Conservation (phyloP, 1,140 invertebrate species). For the Nylanderia fulva region DNA sequence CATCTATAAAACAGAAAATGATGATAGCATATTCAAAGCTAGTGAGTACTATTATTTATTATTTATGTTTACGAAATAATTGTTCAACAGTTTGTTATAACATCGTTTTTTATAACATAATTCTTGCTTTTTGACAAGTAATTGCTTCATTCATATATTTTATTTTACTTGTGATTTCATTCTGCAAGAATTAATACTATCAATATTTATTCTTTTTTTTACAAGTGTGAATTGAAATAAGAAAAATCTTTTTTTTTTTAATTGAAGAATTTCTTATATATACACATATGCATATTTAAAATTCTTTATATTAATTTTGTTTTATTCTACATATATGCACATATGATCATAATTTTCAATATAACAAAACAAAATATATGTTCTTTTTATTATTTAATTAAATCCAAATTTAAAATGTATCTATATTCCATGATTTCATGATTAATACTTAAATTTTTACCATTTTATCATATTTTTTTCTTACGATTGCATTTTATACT, state of each 20-base stretch:
- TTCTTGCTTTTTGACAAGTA: background rate
- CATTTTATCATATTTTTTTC: background rate
- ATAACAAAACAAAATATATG: background rate
- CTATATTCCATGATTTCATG: too few relatives aligned
- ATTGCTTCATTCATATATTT: background rate
- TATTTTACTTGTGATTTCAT: background rate
- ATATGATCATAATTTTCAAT: background rate
- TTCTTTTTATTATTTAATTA: slow-evolving; percentile 19
- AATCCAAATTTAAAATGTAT: background rate
- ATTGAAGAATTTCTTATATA: background rate
- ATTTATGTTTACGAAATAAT: background rate
- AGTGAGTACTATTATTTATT: slow-evolving; percentile 37
- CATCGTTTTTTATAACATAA: too few relatives aligned
- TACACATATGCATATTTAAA: too few relatives aligned
- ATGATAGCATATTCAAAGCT: background rate
- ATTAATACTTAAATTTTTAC: background rate
- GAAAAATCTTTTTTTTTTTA: background rate
- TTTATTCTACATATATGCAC: background rate
- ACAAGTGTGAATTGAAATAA: background rate
- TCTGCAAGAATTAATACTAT: background rate
- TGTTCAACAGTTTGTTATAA: too few relatives aligned
- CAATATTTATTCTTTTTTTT: background rate
- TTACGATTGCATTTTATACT: background rate
- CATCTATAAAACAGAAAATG: background rate
- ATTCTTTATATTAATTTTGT: background rate